Percentiles rank a stretch among this genome's conserved stretches.
Conservation (phyloP, 2,797 vertebrate genomes). For the Scolopax bukidnonensis region DNA sequence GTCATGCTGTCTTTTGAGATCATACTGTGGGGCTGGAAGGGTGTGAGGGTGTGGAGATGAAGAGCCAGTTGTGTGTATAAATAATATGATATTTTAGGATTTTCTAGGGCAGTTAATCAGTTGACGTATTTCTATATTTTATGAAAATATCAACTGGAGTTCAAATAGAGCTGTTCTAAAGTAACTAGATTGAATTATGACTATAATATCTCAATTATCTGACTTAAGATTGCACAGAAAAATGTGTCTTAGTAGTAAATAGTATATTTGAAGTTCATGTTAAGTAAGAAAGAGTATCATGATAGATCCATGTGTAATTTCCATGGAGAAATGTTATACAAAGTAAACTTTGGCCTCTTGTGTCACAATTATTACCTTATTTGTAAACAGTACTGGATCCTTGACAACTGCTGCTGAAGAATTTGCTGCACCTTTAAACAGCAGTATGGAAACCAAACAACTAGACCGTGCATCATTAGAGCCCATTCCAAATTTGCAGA, state of each 20-base stretch:
- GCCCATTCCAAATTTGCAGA: slow-evolving; percentile 2
- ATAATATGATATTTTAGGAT: neutral
- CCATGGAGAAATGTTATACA: neutral
- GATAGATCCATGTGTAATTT: neutral
- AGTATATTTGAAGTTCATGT: neutral
- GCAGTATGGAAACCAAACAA: neutral
- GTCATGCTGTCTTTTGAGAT: neutral
- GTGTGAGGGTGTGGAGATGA: neutral
- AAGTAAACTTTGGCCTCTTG: neutral
- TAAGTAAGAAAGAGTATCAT: neutral
- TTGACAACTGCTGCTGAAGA: slow-evolving; percentile 25
- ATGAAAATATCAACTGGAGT: neutral
- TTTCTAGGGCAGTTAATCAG: neutral
- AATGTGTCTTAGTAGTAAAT: neutral
- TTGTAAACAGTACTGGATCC: slow-evolving; percentile 54
- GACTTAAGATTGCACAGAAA: neutral
- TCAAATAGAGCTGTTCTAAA: neutral
- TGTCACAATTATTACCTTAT: neutral
- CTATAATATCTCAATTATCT: neutral
- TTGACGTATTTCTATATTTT: neutral
- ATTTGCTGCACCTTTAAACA: slow-evolving; percentile 19
- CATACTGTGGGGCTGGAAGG: neutral
- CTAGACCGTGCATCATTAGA: neutral
- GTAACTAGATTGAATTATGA: neutral
- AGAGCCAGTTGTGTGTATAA: neutral